Conservation (phyloP, 1,140 invertebrate species). For the Drosophila ambigua region DNA sequence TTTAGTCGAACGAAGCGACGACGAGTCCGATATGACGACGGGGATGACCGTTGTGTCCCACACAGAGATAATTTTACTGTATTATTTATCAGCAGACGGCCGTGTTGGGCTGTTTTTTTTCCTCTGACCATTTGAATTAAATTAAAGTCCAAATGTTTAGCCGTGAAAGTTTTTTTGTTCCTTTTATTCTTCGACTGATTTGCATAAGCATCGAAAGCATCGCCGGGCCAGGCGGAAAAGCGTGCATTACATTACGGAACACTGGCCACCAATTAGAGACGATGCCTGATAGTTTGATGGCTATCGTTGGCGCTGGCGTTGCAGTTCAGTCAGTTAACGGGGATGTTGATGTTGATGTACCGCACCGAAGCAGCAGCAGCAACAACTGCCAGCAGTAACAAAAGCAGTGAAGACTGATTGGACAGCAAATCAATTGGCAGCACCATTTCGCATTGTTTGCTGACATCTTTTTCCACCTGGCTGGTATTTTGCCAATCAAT, state of each 20-base stretch:
- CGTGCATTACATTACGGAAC: slow-evolving; percentile 53
- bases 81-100: slow-evolving; percentile 67
- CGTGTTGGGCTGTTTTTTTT: slow-evolving; percentile 30
- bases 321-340: slow-evolving; percentile 49
- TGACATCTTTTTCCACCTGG: slow-evolving; percentile 57
- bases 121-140: slow-evolving; percentile 72
- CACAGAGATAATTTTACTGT: slow-evolving; percentile 63
- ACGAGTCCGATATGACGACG: not conserved
- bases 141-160: slow-evolving; percentile 70
- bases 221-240: slow-evolving; percentile 49
- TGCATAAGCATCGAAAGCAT: slow-evolving; percentile 72
- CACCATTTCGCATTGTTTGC: slow-evolving; percentile 76
- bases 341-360: slow-evolving; percentile 55
- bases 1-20: slow-evolving; percentile 8
- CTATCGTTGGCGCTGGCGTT: slow-evolving; percentile 18
- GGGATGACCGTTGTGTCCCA: slow-evolving; percentile 50
- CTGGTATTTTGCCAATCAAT: slow-evolving; percentile 71
- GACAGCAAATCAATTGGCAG: slow-evolving; percentile 62
- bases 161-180: slow-evolving; percentile 72
- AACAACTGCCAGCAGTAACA: slow-evolving; percentile 4
- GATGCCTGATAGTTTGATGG: slow-evolving; percentile 47
- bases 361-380: slow-evolving; percentile 33
- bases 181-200: slow-evolving; percentile 55
- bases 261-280: slow-evolving; percentile 61
- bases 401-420: slow-evolving; percentile 27